Conservation (phyloP, 1,140 invertebrate species). For the Pteromalus puparum region DNA sequence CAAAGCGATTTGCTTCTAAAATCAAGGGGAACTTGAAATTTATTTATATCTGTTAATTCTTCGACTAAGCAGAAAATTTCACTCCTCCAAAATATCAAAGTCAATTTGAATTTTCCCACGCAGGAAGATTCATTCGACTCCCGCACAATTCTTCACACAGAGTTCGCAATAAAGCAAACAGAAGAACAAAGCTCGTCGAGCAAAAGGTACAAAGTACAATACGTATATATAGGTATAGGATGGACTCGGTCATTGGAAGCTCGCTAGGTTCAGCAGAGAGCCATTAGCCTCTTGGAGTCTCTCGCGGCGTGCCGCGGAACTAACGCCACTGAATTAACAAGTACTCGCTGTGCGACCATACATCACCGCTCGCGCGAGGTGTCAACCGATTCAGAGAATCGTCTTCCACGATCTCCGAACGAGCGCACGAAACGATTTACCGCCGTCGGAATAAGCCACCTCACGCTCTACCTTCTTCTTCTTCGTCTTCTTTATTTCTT, state of each 20-base stretch:
- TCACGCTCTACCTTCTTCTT: not conserved
- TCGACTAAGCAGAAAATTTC: too few species aligned
- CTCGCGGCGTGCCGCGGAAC: constrained; percentile 65
- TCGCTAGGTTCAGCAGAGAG: constrained; percentile 46
- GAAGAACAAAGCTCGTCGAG: not conserved
- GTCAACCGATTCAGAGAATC: constrained; percentile 71
- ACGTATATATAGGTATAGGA: not conserved
- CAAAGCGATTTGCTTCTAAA: too few species aligned
- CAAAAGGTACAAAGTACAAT: constrained; percentile 27
- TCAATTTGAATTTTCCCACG: too few species aligned
- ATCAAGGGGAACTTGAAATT: too few species aligned
- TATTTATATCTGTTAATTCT: too few species aligned
- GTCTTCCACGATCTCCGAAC: constrained; percentile 67
- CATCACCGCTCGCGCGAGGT: constrained; percentile 64
- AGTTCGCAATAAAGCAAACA: too few species aligned
- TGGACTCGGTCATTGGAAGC: constrained; percentile 64
- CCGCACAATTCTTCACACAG: too few species aligned
- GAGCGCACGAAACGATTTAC: constrained; percentile 61
- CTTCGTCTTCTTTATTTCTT: not conserved
- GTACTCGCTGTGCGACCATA: constrained; percentile 70
- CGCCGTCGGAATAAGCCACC: constrained; percentile 45
- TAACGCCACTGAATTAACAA: constrained; percentile 71
- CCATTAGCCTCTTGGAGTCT: constrained; percentile 62
- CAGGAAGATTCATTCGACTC: too few species aligned
- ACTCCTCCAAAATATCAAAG: too few species aligned